Base-by-base conservation (phyloP, 1,140 invertebrate species). In the Papilio polytes region DNA sequence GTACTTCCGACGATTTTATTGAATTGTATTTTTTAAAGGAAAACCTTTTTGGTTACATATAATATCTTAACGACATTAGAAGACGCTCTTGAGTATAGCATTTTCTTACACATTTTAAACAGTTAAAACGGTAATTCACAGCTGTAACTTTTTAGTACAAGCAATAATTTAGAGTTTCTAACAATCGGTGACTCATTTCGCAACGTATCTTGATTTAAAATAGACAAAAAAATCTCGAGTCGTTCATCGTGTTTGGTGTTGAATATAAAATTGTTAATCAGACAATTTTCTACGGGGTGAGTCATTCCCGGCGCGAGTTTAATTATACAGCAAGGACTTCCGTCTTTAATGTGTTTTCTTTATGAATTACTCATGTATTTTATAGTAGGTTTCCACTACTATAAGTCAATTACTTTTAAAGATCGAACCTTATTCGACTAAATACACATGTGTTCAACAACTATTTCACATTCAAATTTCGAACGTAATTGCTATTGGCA, bases 231-330 rank as follows among this genome's bases (percentile, higher is more conserved):
- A 70, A 15, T 70, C 22, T 66, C 6, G 3, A 18, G 4, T 26
- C 63, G 63, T 36, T 15, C 63, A 66, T 31, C 22, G 63, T 31
- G 63, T 31, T 66, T 31, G 26, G 63, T 66, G 63, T 66, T 66
- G 63, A 66, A 66, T 66, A 31, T 66, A 66, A 63, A 66, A 31
- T 36, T 4, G 12, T 66, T 66, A 66, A 66, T 74, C 73, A 31
- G 73, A 46, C 73, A 74, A 46, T 74, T 74, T 74, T 22, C 73
- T 74, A 74, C 73, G 46, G 20, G 4, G n/a, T 74, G 73, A 74
- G 44, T 74, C 73, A 74, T 2, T 26, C 72, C 13, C 46, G 73
- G 73, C 73, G 44, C 44, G 44, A 12, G 63, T 48, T 4, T 74
- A 74, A 74, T 74, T 74, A 74, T 48, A 48, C 18, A 2, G 20